Conservation (phyloP, 1,140 invertebrate genomes). For the Lepidurus packardi region DNA sequence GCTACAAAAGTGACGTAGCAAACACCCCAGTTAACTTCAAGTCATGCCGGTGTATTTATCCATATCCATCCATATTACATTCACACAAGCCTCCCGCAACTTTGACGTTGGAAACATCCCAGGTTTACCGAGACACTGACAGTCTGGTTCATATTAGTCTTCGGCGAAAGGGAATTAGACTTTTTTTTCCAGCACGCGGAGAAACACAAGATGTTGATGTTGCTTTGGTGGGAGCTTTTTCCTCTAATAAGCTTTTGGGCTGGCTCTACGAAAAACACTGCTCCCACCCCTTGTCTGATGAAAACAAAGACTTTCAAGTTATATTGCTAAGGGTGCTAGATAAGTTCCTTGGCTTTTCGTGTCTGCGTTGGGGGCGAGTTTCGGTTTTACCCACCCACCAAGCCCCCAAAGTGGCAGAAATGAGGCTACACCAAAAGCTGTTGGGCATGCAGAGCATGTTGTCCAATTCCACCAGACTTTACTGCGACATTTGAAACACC, state of each 20-base stretch:
- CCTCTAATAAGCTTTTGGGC: constrained; percentile 9
- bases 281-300: neutral
- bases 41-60: too few relatives aligned
- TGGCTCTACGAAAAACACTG: neutral
- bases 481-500: constrained; percentile 18
- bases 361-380: neutral
- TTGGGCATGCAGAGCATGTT: constrained; percentile 21
- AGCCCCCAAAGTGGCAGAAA: constrained; percentile 2
- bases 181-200: neutral
- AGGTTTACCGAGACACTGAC: neutral
- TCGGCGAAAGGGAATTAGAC: neutral
- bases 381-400: neutral
- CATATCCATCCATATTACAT: neutral
- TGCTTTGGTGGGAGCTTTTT: neutral
- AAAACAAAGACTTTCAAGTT: constrained; percentile 1
- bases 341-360: neutral
- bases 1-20: neutral
- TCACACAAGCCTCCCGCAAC: neutral
- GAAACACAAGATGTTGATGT: neutral
- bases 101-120: neutral
- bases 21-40: neutral
- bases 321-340: constrained; percentile 11
- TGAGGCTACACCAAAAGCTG: neutral
- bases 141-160: neutral
- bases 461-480: constrained; percentile 13